Conservation (phyloP, 1,140 invertebrate genomes). For the Zaprionus ornatus region DNA sequence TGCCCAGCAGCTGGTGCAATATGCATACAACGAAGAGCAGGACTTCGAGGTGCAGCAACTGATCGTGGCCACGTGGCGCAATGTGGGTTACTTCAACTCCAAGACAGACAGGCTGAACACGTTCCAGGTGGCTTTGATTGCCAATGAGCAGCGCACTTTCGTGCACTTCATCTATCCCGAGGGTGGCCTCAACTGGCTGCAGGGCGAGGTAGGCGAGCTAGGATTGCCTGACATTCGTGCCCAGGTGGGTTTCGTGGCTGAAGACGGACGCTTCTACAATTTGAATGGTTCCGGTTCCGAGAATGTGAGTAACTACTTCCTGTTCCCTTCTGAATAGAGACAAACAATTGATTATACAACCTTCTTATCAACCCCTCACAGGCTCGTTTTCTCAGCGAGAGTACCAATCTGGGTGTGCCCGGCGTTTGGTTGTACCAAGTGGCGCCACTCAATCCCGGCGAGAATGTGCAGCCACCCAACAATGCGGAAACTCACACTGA, state of each 20-base stretch:
- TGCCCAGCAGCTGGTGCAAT: slow-evolving; percentile 88
- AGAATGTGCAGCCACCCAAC: slow-evolving; percentile 89
- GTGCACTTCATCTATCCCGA: slow-evolving; percentile 94
- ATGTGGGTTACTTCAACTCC: slow-evolving; percentile 86
- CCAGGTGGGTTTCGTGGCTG: slow-evolving; percentile 95
- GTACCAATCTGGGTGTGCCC: slow-evolving; percentile 91
- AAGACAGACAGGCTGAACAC: slow-evolving; percentile 86
- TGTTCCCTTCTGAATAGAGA: neutral
- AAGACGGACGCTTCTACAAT: slow-evolving; percentile 89
- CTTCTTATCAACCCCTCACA: neutral
- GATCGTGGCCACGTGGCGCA: slow-evolving; percentile 89
- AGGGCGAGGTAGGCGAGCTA: slow-evolving; percentile 87
- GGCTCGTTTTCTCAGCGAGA: slow-evolving; percentile 87
- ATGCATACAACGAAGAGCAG: slow-evolving; percentile 88
- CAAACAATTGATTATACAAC: neutral
- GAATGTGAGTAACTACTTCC: slow-evolving; percentile 86
- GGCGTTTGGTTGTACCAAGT: slow-evolving; percentile 94
- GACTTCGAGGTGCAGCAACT: slow-evolving; percentile 87
- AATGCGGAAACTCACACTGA: slow-evolving; percentile 84
- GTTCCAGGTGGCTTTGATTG: slow-evolving; percentile 88
- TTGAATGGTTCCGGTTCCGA: slow-evolving; percentile 94
- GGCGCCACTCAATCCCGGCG: slow-evolving; percentile 86
- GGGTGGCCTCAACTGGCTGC: slow-evolving; percentile 95
- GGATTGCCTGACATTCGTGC: slow-evolving; percentile 93
- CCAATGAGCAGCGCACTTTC: slow-evolving; percentile 92